Evolutionary conservation across 2,113 vertebrate genomes (phyloP).

Genomic region (Etheostoma cragini): DNA sequence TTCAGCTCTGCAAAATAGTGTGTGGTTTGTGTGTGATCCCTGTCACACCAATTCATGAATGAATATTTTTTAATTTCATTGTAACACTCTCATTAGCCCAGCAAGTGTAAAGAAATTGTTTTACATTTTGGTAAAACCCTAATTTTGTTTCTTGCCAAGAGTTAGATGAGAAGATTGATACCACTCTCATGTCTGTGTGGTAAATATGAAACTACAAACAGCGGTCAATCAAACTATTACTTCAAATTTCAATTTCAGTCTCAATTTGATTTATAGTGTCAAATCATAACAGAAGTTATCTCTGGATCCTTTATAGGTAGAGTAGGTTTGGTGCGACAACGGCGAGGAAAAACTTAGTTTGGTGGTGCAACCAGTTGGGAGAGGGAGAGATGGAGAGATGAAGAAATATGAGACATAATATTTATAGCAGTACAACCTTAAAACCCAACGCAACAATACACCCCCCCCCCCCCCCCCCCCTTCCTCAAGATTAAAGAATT

Average conservation of each 20-base stretch:
- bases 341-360: no score
- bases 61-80: conserved; percentile 1
- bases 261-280: no score
- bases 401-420: no score
- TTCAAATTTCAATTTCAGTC: background rate
- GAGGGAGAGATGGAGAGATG: no score
- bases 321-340: no score
- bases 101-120: background rate
- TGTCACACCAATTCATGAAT: background rate
- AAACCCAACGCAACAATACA: background rate
- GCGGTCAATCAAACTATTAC: background rate
- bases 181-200: background rate
- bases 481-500: conserved; percentile 15
- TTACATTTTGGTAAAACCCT: background rate
- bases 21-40: background rate
- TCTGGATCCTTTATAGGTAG: no score
- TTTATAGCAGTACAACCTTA: background rate
- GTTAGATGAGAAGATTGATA: background rate
- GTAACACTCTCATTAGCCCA: background rate
- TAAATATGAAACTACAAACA: background rate
- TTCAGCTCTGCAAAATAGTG: background rate
- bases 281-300: no score
- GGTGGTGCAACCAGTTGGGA: no score
- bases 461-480: background rate
- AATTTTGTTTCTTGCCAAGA: background rate